These are phyloP conservation scores for Amphilophus citrinellus DNA, from an alignment of 2,113 vertebrate genomes.

Conservation along the genomic window DNA sequence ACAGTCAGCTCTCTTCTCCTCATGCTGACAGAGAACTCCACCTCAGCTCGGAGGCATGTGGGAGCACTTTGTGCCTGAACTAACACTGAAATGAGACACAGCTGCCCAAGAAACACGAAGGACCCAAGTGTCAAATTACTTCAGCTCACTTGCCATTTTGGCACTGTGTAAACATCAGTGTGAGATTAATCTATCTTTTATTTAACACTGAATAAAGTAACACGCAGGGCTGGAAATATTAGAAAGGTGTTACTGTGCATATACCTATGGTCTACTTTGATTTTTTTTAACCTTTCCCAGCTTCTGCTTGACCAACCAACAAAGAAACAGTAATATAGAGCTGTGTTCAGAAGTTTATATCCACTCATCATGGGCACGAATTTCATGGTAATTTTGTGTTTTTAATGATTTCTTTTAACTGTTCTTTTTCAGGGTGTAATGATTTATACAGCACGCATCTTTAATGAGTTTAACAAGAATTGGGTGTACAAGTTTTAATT, in stretches of 20 bases:
- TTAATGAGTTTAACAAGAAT: no score
- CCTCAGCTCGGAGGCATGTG: background rate
- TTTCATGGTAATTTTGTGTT: no score
- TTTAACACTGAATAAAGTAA: accelerated
- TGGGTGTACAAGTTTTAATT: no score
- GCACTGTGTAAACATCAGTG: background rate
- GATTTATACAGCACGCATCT: no score
- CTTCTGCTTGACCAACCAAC: no score
- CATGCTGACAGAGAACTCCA: background rate
- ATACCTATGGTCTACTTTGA: background rate
- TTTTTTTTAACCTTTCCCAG: no score
- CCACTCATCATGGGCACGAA: no score
- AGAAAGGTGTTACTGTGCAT: background rate
- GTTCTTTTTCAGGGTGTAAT: no score
- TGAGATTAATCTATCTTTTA: background rate
- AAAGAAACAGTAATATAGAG: no score
- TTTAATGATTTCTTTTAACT: no score
- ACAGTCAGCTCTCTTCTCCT: background rate
- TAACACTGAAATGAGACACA: background rate
- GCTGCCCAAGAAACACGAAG: background rate
- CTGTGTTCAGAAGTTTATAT: no score
- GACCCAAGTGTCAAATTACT: background rate
- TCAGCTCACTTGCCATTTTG: background rate
- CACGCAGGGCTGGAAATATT: background rate
- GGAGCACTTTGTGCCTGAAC: background rate